Conservation (phyloP, 2,797 vertebrate genomes). For the Ptychobarbus kaznakovi region DNA sequence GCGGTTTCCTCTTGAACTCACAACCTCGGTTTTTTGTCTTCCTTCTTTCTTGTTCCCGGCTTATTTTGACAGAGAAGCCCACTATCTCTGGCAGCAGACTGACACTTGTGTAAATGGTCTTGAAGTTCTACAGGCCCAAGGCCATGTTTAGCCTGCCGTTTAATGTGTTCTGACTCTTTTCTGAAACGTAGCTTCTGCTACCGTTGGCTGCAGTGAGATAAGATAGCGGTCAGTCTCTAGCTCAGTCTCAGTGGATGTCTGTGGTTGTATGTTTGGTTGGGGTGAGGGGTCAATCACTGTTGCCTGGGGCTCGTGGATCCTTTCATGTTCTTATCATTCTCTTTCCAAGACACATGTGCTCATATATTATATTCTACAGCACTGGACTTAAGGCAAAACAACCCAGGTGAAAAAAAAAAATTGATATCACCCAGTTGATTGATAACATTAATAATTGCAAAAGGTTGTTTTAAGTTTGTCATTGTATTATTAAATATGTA, state of each 20-base stretch:
- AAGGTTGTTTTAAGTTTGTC: not conserved
- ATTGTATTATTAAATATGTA: not conserved
- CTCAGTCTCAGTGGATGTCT: conserved; percentile 7
- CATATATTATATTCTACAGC: conserved; percentile 6
- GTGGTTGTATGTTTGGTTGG: conserved; percentile 29
- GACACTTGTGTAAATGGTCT: conserved; percentile 31
- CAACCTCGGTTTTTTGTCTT: not conserved
- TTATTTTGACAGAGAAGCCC: conserved; percentile 5
- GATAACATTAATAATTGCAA: not conserved
- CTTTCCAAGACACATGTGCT: conserved; percentile 28
- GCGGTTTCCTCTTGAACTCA: conserved; percentile 43
- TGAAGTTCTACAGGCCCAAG: conserved; percentile 21
- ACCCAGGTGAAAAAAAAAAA: not conserved
- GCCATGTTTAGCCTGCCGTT: not conserved
- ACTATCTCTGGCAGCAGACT: conserved; percentile 10
- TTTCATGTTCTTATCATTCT: conserved; percentile 72
- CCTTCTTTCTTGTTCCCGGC: not conserved
- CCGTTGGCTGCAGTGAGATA: conserved; percentile 34
- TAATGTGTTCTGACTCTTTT: conserved; percentile 1
- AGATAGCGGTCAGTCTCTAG: conserved; percentile 17
- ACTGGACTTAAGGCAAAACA: not conserved
- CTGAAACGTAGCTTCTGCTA: not conserved
- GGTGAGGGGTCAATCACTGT: conserved; percentile 25
- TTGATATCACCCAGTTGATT: not conserved
- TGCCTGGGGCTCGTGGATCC: conserved; percentile 40